These are phyloP conservation scores for Tenrec ecaudatus DNA, from an alignment of 2,113 vertebrate genomes.

Conservation along the genomic window DNA sequence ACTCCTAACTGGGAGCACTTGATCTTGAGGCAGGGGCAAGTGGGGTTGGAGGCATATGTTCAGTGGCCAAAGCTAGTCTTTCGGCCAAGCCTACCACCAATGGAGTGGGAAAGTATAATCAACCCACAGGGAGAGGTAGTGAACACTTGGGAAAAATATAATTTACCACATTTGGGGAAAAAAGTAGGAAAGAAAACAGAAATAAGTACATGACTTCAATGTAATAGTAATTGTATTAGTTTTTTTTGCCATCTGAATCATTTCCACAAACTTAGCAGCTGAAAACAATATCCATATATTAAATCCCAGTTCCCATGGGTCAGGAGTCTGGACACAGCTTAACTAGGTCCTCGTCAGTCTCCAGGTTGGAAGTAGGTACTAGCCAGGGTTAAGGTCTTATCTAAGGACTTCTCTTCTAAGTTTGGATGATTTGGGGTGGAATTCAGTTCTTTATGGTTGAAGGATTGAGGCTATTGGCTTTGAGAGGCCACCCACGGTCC, in stretches of 20 bases:
- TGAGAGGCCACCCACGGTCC: neutral
- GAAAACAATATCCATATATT: neutral
- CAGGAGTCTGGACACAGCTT: too few relatives aligned
- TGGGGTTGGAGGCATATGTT: neutral
- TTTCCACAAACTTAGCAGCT: neutral
- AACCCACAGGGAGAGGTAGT: neutral
- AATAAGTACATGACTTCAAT: neutral
- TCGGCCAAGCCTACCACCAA: neutral
- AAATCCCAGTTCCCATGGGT: neutral
- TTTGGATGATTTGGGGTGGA: neutral
- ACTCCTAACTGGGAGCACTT: neutral
- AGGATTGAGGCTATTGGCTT: neutral
- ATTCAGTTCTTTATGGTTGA: neutral
- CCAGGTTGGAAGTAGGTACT: neutral
- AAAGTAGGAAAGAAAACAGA: neutral
- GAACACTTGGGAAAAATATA: neutral
- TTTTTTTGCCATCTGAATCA: neutral
- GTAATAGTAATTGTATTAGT: neutral
- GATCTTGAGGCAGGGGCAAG: neutral
- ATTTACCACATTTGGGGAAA: neutral
- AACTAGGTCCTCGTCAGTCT: neutral
- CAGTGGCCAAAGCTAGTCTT: neutral
- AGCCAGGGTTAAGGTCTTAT: neutral
- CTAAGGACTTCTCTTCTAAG: neutral
- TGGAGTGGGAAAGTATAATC: neutral